phyloP scores from a whole-genome alignment of 1,140 invertebrate species.

The Listronotus bonariensis region DNA sequence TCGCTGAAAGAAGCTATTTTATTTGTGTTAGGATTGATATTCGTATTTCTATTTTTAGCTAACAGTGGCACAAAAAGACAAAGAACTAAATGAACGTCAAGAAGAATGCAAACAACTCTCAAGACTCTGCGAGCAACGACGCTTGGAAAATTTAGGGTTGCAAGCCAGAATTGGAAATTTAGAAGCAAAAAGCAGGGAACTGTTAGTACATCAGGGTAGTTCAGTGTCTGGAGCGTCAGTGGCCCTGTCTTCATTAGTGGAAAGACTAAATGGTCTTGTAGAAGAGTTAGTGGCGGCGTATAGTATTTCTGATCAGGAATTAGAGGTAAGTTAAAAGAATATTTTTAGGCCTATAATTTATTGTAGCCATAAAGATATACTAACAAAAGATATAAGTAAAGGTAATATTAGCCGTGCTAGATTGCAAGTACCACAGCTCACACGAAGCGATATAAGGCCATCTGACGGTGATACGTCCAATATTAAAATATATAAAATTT shows the following conservation, averaged over 20 bases:
- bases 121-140: constrained; percentile 76
- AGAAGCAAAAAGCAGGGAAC: constrained; percentile 66
- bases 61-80: constrained; percentile 61
- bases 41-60: constrained; percentile 30
- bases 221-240: constrained; percentile 72
- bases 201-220: constrained; percentile 71
- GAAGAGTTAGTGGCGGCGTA: constrained; percentile 74
- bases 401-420: too few relatives aligned
- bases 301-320: constrained; percentile 73
- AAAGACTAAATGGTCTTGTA: constrained; percentile 70
- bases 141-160: constrained; percentile 71
- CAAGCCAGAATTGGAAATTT: constrained; percentile 66
- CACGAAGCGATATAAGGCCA: too few relatives aligned
- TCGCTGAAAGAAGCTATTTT: too few relatives aligned
- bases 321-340: constrained; percentile 66
- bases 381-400: too few relatives aligned
- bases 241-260: constrained; percentile 70
- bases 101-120: constrained; percentile 80
- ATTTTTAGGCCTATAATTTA: too few relatives aligned
- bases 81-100: constrained; percentile 64
- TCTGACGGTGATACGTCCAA: too few relatives aligned
- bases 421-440: too few relatives aligned
- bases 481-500: too few relatives aligned
- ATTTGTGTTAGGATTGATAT: neutral
- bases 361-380: too few relatives aligned